Evolutionary conservation across 1,140 invertebrate species (phyloP), one percentile per base, ranked within the genome.

Genomic region (Cylas formicarius): DNA sequence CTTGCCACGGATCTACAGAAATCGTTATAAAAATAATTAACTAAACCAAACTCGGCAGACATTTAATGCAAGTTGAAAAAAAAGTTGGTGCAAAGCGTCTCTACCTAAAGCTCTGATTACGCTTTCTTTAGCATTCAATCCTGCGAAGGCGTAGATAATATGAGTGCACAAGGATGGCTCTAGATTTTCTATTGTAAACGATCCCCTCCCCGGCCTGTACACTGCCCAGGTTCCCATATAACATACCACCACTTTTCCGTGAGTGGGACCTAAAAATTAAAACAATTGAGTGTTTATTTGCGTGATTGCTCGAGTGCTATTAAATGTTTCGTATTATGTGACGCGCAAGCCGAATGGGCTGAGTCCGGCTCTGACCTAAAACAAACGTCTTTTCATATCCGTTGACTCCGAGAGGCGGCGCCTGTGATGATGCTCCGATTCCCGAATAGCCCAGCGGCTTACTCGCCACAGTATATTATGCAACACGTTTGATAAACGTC

Each of bases 71-170:
- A n/a, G n/a, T n/a, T n/a, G n/a, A n/a, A n/a, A n/a, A n/a, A n/a
- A n/a, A n/a, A n/a, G n/a, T n/a, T n/a, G n/a, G n/a, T n/a, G n/a
- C n/a, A n/a, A n/a, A n/a, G n/a, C n/a, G n/a, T n/a, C n/a, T 64
- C 58, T 67, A 79, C 77, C 77, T 43, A 79, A 54, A 27, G 75
- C 72, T 52, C 72, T 77, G 23, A 90, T 85, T n/a, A 69, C 72
- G 50, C 73, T 73, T 1, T 75, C 71, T 1, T 63, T 67, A 2
- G 72, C 68, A 53, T 89, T 76, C 8, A 91, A 63, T 0, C 88
- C 86, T 9, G 85, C 87, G 62, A 93, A 94, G 3, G 86, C 78
- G 56, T 94, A 93, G 13, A 93, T 80, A 7, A 92, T 65, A 59
- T 95, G 89, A 0, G 89, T 91, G 60, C 90, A 95, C 9, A 91